A percentile compares a stretch with the other conserved stretches of the same genome.
phyloP scores from a whole-genome alignment of 2,888 invertebrate species.

The Argynnis bischoffii region DNA sequence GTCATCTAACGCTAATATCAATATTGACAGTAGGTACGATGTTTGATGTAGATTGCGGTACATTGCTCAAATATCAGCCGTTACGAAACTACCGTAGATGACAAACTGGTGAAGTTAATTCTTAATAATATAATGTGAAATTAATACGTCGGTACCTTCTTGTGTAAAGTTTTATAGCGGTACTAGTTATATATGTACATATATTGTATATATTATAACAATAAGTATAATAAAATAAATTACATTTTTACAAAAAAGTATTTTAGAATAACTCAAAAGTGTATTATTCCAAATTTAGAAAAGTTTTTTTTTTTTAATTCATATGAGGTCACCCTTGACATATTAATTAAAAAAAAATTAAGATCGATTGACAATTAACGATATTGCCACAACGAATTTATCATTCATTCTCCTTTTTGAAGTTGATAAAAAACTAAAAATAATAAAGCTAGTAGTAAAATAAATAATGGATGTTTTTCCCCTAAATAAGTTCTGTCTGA shows the following conservation, averaged over 20 bases:
- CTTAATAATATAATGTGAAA: background rate
- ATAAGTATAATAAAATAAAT: too few relatives aligned
- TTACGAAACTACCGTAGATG: constrained; percentile 25
- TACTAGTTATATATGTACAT: too few relatives aligned
- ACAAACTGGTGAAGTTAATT: constrained; percentile 10
- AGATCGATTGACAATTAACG: too few relatives aligned
- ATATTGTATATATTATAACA: too few relatives aligned
- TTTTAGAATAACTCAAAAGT: background rate
- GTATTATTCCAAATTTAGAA: background rate
- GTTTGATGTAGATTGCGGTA: constrained; percentile 34
- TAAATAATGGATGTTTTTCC: constrained; percentile 10
- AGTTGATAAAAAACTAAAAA: too few relatives aligned
- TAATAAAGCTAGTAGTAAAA: background rate
- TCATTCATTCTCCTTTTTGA: too few relatives aligned
- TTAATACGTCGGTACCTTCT: too few relatives aligned
- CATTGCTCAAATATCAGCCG: constrained; percentile 34
- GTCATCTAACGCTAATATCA: constrained; percentile 32
- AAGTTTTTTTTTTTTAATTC: background rate
- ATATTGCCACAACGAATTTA: too few relatives aligned
- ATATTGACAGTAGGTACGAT: constrained; percentile 34
- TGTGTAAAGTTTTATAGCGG: too few relatives aligned
- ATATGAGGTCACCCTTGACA: background rate
- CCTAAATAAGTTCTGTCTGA: background rate
- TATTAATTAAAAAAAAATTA: too few relatives aligned
- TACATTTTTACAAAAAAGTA: too few relatives aligned